A percentile compares a stretch with the other conserved stretches of the same genome.
Evolutionary conservation across 1,140 invertebrate genomes (phyloP).

Genomic region (Glomeris maerens): DNA sequence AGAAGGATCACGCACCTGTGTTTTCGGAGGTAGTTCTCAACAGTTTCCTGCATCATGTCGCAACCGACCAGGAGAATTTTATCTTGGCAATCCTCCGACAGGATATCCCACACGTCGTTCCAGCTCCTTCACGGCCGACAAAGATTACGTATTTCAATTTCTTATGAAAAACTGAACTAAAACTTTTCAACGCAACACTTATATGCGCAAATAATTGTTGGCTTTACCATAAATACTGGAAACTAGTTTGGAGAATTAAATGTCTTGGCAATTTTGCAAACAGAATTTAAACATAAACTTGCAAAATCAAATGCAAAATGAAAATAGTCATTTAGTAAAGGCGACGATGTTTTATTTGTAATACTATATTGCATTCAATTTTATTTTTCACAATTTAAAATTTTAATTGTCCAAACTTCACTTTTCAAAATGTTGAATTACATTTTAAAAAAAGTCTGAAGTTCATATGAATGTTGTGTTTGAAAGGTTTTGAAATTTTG

Average conservation of each 20-base stretch:
- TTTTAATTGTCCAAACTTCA: no score
- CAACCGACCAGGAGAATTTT: conserved; percentile 73
- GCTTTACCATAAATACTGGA: conserved; percentile 17
- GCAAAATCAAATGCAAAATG: no score
- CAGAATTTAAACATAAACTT: conserved; percentile 7
- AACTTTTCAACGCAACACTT: conserved; percentile 15
- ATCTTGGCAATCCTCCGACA: conserved; percentile 64
- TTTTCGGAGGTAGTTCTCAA: conserved; percentile 77
- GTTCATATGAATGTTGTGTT: conserved; percentile 48
- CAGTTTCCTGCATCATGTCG: conserved; percentile 59
- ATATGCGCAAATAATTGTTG: no score
- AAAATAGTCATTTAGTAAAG: no score
- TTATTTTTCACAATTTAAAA: no score
- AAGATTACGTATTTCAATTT: no score
- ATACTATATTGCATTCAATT: no score
- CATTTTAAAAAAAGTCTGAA: no score
- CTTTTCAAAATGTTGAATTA: no score
- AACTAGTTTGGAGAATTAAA: conserved; percentile 15
- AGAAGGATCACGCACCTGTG: conserved; percentile 42
- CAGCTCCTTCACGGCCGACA: no score
- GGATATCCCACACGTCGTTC: conserved; percentile 60
- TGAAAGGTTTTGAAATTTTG: conserved; percentile 25
- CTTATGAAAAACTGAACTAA: conserved; percentile 13
- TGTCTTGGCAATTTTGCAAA: conserved; percentile 15
- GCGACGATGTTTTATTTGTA: no score